Conservation (phyloP, 2,888 invertebrate genomes). For the Pinctada fucata region DNA sequence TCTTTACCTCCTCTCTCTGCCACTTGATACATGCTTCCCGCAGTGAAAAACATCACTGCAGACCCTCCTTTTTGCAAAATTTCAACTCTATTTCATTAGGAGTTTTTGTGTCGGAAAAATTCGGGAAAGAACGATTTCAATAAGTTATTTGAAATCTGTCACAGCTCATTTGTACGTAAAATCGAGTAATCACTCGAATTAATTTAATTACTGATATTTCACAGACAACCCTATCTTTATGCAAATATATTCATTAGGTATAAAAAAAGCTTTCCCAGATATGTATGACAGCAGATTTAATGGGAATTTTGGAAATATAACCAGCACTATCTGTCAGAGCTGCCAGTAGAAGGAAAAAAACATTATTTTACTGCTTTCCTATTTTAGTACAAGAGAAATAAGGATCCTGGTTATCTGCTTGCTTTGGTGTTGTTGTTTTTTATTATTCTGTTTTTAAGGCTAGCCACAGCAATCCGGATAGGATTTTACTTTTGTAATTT, state of each 20-base stretch:
- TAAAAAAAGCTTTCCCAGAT: not conserved
- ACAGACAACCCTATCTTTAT: not conserved
- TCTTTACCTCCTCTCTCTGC: not conserved
- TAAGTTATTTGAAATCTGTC: not conserved
- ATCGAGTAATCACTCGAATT: constrained; percentile 33
- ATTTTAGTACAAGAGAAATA: not conserved
- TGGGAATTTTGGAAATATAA: not conserved
- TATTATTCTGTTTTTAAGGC: no score
- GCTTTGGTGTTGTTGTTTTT: no score
- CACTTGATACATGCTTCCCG: constrained; percentile 17
- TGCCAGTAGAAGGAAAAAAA: not conserved
- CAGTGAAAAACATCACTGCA: constrained; percentile 6
- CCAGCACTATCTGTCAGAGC: not conserved
- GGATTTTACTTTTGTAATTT: no score
- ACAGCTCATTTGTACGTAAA: constrained; percentile 16
- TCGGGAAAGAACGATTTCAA: not conserved
- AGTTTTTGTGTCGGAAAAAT: not conserved
- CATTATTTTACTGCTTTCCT: not conserved
- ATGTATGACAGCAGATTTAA: not conserved
- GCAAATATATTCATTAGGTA: constrained; percentile 4
- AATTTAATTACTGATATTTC: constrained; percentile 23
- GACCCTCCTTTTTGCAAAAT: not conserved
- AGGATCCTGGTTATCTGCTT: no score
- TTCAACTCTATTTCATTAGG: not conserved
- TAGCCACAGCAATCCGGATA: no score